Evolutionary conservation across 2,113 vertebrate species (phyloP).

Genomic region (Callipepla californica): DNA sequence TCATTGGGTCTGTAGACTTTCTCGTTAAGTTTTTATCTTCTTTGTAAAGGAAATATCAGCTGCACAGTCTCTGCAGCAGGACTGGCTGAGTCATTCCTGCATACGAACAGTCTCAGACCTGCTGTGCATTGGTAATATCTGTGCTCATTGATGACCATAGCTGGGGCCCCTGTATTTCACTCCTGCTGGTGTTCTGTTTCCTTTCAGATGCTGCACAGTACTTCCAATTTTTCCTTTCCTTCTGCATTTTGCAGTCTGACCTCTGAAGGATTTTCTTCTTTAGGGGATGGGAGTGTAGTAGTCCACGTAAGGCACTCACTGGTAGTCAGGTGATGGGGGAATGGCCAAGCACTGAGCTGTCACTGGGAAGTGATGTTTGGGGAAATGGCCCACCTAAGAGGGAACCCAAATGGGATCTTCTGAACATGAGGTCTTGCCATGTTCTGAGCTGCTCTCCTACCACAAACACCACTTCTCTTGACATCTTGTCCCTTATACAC

Average conservation of each 20-base stretch:
- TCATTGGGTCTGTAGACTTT: background rate
- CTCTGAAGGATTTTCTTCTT: background rate
- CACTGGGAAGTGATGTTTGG: background rate
- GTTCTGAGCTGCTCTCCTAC: background rate
- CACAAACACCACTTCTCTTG: background rate
- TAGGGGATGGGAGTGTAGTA: background rate
- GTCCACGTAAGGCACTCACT: background rate
- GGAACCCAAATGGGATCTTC: background rate
- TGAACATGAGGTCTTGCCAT: background rate
- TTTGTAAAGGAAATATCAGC: background rate
- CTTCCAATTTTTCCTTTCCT: background rate
- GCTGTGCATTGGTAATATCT: background rate
- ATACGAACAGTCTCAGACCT: background rate
- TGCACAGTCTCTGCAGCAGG: background rate
- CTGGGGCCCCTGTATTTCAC: background rate
- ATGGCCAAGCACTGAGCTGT: rapidly evolving
- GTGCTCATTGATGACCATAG: background rate
- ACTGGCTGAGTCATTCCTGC: conserved; percentile 44
- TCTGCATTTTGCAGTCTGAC: background rate
- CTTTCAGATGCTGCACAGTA: background rate
- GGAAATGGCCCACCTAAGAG: background rate
- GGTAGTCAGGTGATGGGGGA: background rate
- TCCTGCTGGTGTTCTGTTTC: background rate
- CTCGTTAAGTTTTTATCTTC: background rate
- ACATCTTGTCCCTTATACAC: background rate